phyloP scores from a whole-genome alignment of 1,140 invertebrate species.

The Pentalonia nigronervosa region DNA sequence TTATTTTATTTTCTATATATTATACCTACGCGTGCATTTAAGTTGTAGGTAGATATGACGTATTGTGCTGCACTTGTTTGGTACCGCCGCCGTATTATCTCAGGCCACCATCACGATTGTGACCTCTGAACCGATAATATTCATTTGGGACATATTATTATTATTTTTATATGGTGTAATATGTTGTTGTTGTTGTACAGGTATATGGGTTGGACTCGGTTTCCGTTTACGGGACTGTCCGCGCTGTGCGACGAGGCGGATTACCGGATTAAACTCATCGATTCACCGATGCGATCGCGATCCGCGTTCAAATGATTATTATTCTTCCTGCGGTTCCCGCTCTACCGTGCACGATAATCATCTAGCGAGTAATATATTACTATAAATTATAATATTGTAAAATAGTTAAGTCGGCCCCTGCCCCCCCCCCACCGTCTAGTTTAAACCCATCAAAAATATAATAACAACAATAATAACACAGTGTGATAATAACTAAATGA shows the following conservation, averaged over 20 bases:
- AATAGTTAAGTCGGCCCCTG: not conserved
- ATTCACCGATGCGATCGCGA: not conserved
- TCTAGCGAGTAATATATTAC: not conserved
- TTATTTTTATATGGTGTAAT: not conserved
- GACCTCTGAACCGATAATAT: not conserved
- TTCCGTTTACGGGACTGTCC: not conserved
- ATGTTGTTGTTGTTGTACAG: not conserved
- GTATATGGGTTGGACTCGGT: not conserved
- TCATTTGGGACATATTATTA: not conserved
- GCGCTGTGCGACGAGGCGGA: not conserved
- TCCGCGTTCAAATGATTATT: not conserved
- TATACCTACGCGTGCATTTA: not conserved
- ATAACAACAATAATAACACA: not conserved
- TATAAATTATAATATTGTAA: not conserved
- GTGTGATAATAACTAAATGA: not conserved
- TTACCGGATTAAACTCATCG: not conserved
- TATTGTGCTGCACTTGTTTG: not conserved
- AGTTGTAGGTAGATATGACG: not conserved
- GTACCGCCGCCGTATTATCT: not conserved
- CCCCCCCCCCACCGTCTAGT: not conserved
- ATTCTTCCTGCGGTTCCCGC: not conserved
- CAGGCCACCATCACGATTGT: not conserved
- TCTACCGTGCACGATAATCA: not conserved
- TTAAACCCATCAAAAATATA: not conserved
- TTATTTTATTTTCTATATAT: not conserved